Base-by-base conservation (phyloP, 1,140 invertebrate genomes). In the Euglossa dilemma region DNA sequence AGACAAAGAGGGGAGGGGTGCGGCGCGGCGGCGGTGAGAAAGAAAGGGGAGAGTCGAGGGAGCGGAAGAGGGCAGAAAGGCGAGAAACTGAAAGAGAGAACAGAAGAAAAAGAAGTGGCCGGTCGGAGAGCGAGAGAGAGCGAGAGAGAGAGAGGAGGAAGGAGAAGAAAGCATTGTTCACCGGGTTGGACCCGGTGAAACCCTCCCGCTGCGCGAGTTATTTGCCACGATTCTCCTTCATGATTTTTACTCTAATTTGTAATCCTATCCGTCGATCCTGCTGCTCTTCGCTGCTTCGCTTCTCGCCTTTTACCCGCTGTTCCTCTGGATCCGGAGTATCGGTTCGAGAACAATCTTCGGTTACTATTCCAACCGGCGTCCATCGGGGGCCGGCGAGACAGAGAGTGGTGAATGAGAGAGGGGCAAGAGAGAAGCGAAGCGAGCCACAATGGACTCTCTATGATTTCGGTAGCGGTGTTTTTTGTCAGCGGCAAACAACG, bases 211-310 rank as follows among this genome's bases (percentile, higher is more conserved):
- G 93, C 74, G 92, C 90, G 87, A 92, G 89, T 93, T 93, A 93
- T 93, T 93, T 91, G 89, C 87, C 91, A 90, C 90, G 91, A 94
- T 93, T 91, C 92, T 89, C 86, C 90, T 93, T 91, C 89, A 92
- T 91, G 91, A 93, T 91, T 93, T 92, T 91, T 87, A 92, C 92
- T 92, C 92, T 93, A 94, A 94, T 93, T 93, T 91, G 93, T 91
- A 90, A 90, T 91, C 90, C 87, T 91, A 82, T 87, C 82, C 84
- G 75, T 64, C 70, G 84, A 70, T 84, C 88, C 75, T 75, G n/a
- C 61, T 75, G 43, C 43, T 28, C 45, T 56, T 54, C 63, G 12
- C 50, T 12, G 64, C 83, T 63, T 71, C 54, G 23, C 23, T 45
- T 73, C 78, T 61, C 52, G 28, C 72, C 23, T 80, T 57, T 75